A percentile compares a stretch with the other conserved stretches of the same genome.
Evolutionary conservation across 53 echinoderm and acorn worm genomes (phyloP).

Genomic region (Apostichopus leukothele): DNA sequence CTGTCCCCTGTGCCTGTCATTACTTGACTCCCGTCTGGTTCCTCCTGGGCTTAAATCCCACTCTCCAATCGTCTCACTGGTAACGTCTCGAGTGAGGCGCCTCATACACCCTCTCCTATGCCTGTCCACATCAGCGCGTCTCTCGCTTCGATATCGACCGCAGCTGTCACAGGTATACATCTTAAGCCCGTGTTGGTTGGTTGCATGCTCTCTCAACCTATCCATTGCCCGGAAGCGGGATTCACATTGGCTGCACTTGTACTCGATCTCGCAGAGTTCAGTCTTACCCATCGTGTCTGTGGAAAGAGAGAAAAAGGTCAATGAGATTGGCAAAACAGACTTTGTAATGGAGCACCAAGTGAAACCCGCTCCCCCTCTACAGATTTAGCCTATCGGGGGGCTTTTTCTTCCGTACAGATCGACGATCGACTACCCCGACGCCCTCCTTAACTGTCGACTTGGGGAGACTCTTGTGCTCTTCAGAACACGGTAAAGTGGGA

Average conservation of each 20-base stretch:
- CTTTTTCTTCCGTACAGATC: not conserved
- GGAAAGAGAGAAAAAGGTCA: not conserved
- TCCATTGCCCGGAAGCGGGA: not conserved
- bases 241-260: not conserved
- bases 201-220: not conserved
- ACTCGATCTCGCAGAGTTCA: not conserved
- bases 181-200: not conserved
- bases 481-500: not conserved
- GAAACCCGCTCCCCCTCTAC: not conserved
- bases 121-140: too few species aligned
- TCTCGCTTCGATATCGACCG: not conserved
- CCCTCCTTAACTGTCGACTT: not conserved
- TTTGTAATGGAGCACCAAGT: not conserved
- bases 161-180: not conserved
- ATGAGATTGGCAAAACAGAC: too few species aligned
- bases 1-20: too few species aligned
- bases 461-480: not conserved
- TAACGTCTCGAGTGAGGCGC: not conserved
- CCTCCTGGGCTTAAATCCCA: conserved; percentile 1
- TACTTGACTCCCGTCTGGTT: not conserved
- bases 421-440: not conserved
- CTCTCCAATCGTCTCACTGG: not conserved
- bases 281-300: not conserved
- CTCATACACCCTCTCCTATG: too few species aligned
- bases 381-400: not conserved